Percentiles rank a stretch among this genome's conserved stretches.
phyloP scores from a whole-genome alignment of 2,113 vertebrate species.

The Ciconia maguari region DNA sequence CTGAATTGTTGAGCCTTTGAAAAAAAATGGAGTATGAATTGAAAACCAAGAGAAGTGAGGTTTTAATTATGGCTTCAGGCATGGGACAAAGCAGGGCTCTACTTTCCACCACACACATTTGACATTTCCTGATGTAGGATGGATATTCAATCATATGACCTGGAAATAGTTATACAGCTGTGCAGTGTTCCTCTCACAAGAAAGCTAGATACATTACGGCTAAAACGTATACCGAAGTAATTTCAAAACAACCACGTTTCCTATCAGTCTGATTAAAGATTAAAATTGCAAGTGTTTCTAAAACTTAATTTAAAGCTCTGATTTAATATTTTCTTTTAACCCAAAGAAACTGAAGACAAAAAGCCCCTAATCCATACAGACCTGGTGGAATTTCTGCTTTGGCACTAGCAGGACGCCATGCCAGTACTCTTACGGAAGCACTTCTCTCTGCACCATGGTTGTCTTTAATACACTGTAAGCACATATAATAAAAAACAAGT shows the following conservation, averaged over 20 bases:
- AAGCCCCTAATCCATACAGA: conserved; percentile 11
- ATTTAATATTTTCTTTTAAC: not conserved
- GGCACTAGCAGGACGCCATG: conserved; percentile 61
- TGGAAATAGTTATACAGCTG: not conserved
- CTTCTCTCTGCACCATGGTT: conserved; percentile 7
- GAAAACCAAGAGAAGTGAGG: not conserved
- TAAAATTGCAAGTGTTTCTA: not conserved
- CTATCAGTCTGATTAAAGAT: not conserved
- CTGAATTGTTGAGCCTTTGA: not conserved
- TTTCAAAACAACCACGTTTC: not conserved
- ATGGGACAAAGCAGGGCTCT: not conserved
- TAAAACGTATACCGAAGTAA: not conserved
- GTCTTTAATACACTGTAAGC: conserved; percentile 58
- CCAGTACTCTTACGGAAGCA: not conserved
- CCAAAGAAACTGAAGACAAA: not conserved
- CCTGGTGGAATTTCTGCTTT: conserved; percentile 71
- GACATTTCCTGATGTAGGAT: not conserved
- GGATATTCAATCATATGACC: not conserved
- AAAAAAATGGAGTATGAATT: not conserved
- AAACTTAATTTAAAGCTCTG: not conserved
- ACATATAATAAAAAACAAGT: not conserved
- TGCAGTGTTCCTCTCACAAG: not conserved
- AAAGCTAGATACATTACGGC: not conserved
- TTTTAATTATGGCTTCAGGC: not conserved
- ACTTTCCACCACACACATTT: not conserved